Conservation (phyloP, 2,797 vertebrate genomes). For the Tympanoctomys barrerae region DNA sequence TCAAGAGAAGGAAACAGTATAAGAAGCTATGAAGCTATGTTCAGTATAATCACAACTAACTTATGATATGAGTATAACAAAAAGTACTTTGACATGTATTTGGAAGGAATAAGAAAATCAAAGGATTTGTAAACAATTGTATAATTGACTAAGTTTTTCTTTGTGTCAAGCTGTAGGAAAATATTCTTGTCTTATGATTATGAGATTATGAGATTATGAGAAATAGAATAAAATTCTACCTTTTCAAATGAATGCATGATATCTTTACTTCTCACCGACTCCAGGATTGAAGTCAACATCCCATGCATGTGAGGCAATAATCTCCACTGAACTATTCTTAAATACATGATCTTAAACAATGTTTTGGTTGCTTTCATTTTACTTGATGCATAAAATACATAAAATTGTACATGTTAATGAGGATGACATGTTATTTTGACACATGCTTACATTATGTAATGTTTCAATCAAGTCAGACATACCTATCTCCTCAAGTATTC, state of each 20-base stretch:
- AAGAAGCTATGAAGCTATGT: background rate
- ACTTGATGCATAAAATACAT: background rate
- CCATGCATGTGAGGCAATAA: background rate
- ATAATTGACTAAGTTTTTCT: background rate
- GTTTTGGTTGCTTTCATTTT: background rate
- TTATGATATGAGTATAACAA: background rate
- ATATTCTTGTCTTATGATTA: background rate
- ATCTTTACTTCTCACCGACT: too few relatives aligned
- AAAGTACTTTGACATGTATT: background rate
- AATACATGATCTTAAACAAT: background rate
- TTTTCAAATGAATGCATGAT: background rate
- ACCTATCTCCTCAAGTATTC: background rate
- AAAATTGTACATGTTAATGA: background rate
- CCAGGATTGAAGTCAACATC: background rate
- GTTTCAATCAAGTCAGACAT: background rate
- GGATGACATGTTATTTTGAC: background rate
- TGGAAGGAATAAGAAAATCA: conserved; percentile 8
- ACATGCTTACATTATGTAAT: background rate
- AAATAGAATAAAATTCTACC: background rate
- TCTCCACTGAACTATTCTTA: background rate
- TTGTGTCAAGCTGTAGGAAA: background rate
- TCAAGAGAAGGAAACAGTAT: background rate
- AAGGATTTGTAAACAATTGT: background rate
- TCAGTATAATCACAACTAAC: background rate
- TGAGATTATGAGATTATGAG: background rate